phyloP scores from a whole-genome alignment of 2,888 invertebrate genomes.

The Pemphredon lugubris region DNA sequence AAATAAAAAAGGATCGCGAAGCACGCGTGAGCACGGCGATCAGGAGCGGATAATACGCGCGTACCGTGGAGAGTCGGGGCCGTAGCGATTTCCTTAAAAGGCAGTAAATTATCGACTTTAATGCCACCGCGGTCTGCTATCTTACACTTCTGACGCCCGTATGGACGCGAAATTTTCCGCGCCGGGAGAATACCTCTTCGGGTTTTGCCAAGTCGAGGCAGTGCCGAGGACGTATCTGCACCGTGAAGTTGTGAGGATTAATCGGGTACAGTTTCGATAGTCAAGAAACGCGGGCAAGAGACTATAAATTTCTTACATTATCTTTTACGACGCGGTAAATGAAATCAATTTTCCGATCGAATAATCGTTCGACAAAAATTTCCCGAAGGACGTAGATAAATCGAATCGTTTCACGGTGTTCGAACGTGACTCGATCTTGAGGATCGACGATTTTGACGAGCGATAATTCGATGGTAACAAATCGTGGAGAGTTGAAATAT shows the following conservation, averaged over 20 bases:
- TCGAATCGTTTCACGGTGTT: too few relatives aligned
- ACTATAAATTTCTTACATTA: too few relatives aligned
- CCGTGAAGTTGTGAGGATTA: not conserved
- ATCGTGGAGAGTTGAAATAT: too few relatives aligned
- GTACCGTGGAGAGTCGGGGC: conserved; percentile 28
- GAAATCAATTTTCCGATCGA: too few relatives aligned
- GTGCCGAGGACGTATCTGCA: too few relatives aligned
- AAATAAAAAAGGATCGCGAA: conserved; percentile 32
- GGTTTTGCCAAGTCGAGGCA: conserved; percentile 47
- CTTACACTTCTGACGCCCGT: conserved; percentile 57
- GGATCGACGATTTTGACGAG: too few relatives aligned
- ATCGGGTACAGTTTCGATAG: not conserved
- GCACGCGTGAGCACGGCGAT: conserved; percentile 50
- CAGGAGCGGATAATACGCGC: conserved; percentile 61
- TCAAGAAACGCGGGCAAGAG: not conserved
- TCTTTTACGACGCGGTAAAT: too few relatives aligned
- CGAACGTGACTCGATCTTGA: too few relatives aligned
- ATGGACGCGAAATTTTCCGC: conserved; percentile 56
- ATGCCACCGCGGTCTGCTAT: conserved; percentile 58
- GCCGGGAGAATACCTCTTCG: conserved; percentile 56
- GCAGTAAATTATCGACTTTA: conserved; percentile 62
- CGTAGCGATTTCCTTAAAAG: conserved; percentile 55
- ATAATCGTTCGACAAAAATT: too few relatives aligned
- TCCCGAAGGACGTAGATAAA: too few relatives aligned
- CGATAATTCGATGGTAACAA: too few relatives aligned